These are phyloP conservation scores for Vanessa atalanta DNA, from an alignment of 1,140 invertebrate species.

Conservation along the genomic window DNA sequence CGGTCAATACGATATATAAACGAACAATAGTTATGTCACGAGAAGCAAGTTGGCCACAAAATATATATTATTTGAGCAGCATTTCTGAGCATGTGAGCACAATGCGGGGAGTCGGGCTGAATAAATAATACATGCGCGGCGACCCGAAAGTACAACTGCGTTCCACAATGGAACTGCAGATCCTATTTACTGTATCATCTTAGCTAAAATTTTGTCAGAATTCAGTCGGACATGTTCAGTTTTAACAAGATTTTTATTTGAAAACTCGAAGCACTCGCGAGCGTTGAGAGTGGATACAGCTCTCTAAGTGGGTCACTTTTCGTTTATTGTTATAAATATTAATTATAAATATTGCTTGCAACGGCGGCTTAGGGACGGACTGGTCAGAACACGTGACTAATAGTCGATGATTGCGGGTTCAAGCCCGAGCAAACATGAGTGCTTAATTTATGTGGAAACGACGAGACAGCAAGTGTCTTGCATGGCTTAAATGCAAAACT, in stretches of 20 bases:
- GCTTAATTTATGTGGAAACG: no score
- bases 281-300: no score
- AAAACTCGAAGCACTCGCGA: background rate
- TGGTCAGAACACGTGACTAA: no score
- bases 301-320: no score
- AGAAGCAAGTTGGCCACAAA: conserved; percentile 1
- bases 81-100: background rate
- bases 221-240: background rate
- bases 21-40: background rate
- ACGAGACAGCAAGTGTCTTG: no score
- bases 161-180: background rate
- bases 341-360: no score
- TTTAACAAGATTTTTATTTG: conserved; percentile 2
- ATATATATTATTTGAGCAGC: conserved; percentile 5
- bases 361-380: no score
- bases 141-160: background rate
- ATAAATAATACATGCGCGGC: conserved; percentile 2
- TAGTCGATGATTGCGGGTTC: no score
- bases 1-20: no score
- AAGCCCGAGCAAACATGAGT: no score
- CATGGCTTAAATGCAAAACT: no score
- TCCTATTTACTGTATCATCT: conserved; percentile 5
- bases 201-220: background rate
- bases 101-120: background rate
- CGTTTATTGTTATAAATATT: no score